These are phyloP conservation scores for Trogon surrucura DNA, from an alignment of 2,113 vertebrate species.

Conservation along the genomic window DNA sequence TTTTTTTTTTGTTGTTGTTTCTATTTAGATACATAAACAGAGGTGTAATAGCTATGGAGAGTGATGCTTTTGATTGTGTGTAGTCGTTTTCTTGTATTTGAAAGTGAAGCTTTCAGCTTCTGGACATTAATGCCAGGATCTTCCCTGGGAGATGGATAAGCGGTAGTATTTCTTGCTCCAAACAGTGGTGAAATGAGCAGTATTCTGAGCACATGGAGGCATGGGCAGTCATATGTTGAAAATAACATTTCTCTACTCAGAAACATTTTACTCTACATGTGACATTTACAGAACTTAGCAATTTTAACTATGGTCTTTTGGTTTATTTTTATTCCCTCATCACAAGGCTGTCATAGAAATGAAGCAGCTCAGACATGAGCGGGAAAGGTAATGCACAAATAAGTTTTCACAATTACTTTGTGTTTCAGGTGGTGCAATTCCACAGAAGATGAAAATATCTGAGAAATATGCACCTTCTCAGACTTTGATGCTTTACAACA, in stretches of 20 bases:
- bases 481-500: background rate
- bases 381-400: background rate
- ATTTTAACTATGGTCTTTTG: background rate
- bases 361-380: background rate
- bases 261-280: background rate
- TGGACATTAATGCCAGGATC: background rate
- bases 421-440: background rate
- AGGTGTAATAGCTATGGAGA: background rate
- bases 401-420: background rate
- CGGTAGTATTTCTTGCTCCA: background rate
- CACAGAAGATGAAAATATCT: background rate
- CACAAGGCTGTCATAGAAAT: background rate
- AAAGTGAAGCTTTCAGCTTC: background rate
- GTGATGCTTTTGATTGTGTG: background rate
- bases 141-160: background rate
- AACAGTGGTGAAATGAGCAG: background rate
- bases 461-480: background rate
- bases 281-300: background rate
- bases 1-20: background rate
- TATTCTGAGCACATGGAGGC: background rate
- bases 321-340: background rate
- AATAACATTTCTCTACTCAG: background rate
- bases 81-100: background rate
- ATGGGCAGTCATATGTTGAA: background rate
- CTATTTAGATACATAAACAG: background rate